A percentile compares a stretch with the other conserved stretches of the same genome.
phyloP scores from a whole-genome alignment of 2,113 vertebrate species.

The Rostratula benghalensis region DNA sequence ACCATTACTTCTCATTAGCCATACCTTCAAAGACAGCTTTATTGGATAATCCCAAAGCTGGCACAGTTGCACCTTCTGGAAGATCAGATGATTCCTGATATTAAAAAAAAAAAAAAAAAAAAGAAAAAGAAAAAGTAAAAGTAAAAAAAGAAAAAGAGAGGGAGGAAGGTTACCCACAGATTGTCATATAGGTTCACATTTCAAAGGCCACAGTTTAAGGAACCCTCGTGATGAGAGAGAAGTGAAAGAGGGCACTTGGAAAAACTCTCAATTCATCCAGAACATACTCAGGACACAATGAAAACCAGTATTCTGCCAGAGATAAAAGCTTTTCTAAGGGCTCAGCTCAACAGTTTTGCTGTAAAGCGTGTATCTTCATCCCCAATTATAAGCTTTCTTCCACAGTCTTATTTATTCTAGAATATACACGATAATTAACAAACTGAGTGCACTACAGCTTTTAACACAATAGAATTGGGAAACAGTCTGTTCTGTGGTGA shows the following conservation, averaged over 20 bases:
- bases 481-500: not conserved
- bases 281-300: not conserved
- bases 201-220: not conserved
- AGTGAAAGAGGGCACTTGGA: not conserved
- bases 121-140: too few species aligned
- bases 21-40: constrained; percentile 96
- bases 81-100: constrained; percentile 77
- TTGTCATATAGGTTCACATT: not conserved
- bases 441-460: not conserved
- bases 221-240: not conserved
- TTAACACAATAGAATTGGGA: not conserved
- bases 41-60: constrained; percentile 96
- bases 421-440: not conserved
- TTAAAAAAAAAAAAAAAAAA: not conserved
- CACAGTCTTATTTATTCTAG: not conserved
- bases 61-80: constrained; percentile 94
- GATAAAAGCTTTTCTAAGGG: not conserved
- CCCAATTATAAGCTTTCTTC: not conserved
- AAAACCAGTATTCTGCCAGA: not conserved
- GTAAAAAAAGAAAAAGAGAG: not conserved
- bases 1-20: not conserved
- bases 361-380: not conserved
- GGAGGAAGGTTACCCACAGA: not conserved
- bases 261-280: not conserved
- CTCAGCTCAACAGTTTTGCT: not conserved